These are phyloP conservation scores for Motacilla tschutschensis DNA, from an alignment of 2,113 vertebrate genomes.

Conservation along the genomic window DNA sequence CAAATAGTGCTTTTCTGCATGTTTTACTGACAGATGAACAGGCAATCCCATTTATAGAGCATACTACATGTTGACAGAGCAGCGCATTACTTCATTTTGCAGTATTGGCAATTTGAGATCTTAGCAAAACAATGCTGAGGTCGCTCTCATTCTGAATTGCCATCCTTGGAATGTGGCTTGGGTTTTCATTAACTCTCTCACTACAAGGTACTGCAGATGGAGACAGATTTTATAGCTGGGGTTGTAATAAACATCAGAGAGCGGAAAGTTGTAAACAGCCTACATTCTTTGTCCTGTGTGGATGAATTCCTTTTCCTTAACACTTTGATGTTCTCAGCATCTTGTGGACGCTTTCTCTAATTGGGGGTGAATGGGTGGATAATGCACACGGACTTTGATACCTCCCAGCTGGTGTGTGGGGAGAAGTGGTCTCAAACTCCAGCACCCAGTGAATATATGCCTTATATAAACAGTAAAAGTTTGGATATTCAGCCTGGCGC, in stretches of 20 bases:
- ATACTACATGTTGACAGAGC: constrained; percentile 63
- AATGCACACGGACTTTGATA: background rate
- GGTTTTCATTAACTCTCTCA: constrained; percentile 64
- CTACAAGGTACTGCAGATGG: background rate
- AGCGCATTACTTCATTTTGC: constrained; percentile 64
- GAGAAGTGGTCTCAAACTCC: background rate
- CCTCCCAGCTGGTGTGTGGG: constrained; percentile 32
- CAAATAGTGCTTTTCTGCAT: constrained; percentile 23
- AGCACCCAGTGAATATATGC: constrained; percentile 18
- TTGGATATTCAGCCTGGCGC: constrained; percentile 11
- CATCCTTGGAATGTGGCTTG: constrained; percentile 66
- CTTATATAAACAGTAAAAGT: constrained; percentile 46
- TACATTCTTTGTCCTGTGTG: background rate
- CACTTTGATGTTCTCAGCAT: background rate
- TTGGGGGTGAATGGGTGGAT: constrained; percentile 21
- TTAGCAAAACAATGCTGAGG: constrained; percentile 69
- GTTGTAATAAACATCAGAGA: constrained; percentile 10
- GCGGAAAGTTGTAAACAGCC: constrained; percentile 2
- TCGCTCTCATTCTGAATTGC: constrained; percentile 55
- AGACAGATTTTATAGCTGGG: background rate
- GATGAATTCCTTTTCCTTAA: constrained; percentile 3
- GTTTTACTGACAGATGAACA: constrained; percentile 46
- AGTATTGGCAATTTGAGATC: constrained; percentile 65
- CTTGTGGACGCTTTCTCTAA: background rate
- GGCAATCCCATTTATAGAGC: constrained; percentile 45